Conservation (phyloP, 2,113 vertebrate genomes). For the Misgurnus anguillicaudatus region DNA sequence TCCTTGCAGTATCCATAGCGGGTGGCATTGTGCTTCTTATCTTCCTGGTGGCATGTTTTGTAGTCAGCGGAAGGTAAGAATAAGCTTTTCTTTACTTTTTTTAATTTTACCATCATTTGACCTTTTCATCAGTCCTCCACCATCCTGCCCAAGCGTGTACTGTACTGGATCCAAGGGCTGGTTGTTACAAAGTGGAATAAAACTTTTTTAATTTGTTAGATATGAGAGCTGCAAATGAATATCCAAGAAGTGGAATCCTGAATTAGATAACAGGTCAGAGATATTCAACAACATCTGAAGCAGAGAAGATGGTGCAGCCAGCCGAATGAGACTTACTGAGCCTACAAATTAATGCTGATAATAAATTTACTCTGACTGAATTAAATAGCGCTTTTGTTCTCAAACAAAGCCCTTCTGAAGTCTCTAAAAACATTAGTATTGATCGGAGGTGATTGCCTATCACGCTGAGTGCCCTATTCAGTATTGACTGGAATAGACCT, state of each 20-base stretch:
- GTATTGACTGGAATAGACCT: conserved; percentile 70
- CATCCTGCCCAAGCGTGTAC: background rate
- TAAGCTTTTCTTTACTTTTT: background rate
- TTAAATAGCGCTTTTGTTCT: conserved; percentile 58
- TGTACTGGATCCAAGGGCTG: background rate
- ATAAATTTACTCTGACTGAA: conserved; percentile 64
- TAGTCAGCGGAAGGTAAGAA: conserved; percentile 80
- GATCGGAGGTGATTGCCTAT: conserved; percentile 79
- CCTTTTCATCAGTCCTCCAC: background rate
- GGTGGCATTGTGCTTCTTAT: conserved; percentile 79
- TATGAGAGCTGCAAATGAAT: conserved; percentile 9
- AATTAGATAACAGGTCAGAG: background rate
- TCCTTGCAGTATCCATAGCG: conserved; percentile 78
- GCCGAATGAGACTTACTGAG: conserved; percentile 56
- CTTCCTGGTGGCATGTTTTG: conserved; percentile 81
- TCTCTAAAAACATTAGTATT: conserved; percentile 77
- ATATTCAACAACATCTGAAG: conserved; percentile 23
- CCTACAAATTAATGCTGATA: conserved; percentile 67
- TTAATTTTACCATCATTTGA: background rate
- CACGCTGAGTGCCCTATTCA: conserved; percentile 77
- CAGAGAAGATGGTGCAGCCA: conserved; percentile 36
- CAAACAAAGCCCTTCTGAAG: conserved; percentile 44
- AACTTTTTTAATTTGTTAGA: background rate
- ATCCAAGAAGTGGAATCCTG: background rate
- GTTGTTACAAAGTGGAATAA: conserved; percentile 13